A percentile compares a stretch with the other conserved stretches of the same genome.
phyloP scores from a whole-genome alignment of 2,113 vertebrate species.

The Nerophis ophidion region DNA sequence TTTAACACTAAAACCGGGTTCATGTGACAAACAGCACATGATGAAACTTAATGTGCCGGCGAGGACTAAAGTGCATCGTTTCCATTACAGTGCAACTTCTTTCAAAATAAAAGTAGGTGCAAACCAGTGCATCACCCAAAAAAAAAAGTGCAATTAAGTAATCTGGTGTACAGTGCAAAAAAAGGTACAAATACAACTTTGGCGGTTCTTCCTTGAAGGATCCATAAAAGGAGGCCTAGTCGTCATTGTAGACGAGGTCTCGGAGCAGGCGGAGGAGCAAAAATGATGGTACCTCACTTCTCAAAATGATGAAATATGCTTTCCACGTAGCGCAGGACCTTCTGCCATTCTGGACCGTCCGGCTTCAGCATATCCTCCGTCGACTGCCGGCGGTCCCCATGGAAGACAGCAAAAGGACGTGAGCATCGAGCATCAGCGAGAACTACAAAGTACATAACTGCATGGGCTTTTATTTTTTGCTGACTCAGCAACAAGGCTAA shows the following conservation, averaged over 20 bases:
- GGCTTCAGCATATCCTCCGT: conserved; percentile 68
- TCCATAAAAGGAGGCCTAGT: not conserved
- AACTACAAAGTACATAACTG: no score
- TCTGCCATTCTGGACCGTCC: conserved; percentile 72
- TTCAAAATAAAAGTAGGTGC: conserved; percentile 30
- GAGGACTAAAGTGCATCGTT: conserved; percentile 5
- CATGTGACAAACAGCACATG: not conserved
- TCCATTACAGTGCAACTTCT: conserved; percentile 36
- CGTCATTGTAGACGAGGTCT: not conserved
- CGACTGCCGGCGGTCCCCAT: conserved; percentile 37
- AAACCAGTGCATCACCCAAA: conserved; percentile 30
- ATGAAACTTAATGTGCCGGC: conserved; percentile 1
- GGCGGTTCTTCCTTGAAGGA: not conserved
- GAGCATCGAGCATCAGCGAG: no score
- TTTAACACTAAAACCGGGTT: conserved; percentile 16
- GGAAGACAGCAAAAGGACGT: not conserved
- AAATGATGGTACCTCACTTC: conserved; percentile 48
- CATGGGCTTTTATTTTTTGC: no score
- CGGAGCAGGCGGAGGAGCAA: not conserved
- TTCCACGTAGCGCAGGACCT: conserved; percentile 70
- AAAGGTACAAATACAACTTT: not conserved
- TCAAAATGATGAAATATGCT: conserved; percentile 73
- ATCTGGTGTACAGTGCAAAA: not conserved
- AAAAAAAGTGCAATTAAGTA: conserved; percentile 18
- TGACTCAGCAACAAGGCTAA: no score